phyloP scores from a whole-genome alignment of 2,888 invertebrate genomes.

The Aelia acuminata region DNA sequence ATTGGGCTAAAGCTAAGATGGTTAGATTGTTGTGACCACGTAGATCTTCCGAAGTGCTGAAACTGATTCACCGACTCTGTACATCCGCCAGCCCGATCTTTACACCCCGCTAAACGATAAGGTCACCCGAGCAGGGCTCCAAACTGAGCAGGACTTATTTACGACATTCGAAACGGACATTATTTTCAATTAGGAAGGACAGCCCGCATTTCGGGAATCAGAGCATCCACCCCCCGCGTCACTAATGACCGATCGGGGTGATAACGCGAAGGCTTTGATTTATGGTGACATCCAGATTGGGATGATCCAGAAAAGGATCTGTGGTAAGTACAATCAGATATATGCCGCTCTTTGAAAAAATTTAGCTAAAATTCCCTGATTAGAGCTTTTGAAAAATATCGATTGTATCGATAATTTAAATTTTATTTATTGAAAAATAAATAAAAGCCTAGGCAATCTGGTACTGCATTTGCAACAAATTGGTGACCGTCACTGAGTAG shows the following conservation, averaged over 20 bases:
- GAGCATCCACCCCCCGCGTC: neutral
- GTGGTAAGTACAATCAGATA: no score
- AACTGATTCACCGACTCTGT: neutral
- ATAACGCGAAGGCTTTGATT: neutral
- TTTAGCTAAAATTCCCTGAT: no score
- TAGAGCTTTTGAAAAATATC: no score
- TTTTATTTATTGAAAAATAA: no score
- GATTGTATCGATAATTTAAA: no score
- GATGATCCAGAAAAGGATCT: neutral
- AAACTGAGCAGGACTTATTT: neutral
- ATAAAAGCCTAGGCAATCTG: no score
- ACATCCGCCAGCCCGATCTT: no score
- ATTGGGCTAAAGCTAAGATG: neutral
- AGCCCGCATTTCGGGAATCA: conserved; percentile 40
- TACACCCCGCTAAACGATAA: neutral
- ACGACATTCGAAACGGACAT: neutral
- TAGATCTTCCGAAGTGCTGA: neutral
- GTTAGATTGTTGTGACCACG: neutral
- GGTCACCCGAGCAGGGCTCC: neutral
- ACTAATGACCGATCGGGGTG: neutral
- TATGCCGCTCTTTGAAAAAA: no score
- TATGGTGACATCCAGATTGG: neutral
- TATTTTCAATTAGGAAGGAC: conserved; percentile 27
- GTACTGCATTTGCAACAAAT: no score
- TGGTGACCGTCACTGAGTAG: no score